Conservation (phyloP, 2,113 vertebrate genomes). For the Forbesichthys papilliferus region DNA sequence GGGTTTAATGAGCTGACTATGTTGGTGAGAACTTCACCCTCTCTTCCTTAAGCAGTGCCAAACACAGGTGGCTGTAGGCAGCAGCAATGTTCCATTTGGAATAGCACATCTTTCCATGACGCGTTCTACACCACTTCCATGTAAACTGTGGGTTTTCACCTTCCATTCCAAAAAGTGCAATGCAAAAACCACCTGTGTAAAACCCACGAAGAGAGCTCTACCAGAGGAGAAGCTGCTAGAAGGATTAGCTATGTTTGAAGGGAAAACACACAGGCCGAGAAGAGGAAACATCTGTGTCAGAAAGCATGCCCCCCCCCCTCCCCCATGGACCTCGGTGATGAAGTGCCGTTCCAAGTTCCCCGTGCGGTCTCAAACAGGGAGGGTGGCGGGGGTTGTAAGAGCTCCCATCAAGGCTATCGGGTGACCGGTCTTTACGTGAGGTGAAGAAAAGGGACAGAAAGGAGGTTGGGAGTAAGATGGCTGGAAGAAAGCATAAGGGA, state of each 20-base stretch:
- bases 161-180: conserved; percentile 28
- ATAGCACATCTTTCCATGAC: conserved; percentile 33
- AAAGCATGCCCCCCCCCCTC: conserved; percentile 41
- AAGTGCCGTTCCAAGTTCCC: conserved; percentile 1
- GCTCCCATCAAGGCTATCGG: conserved; percentile 62
- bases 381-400: conserved; percentile 24
- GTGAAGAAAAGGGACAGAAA: background rate
- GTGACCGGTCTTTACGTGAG: conserved; percentile 47
- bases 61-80: background rate
- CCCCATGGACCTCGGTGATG: background rate
- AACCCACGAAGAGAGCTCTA: conserved; percentile 18
- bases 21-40: conserved; percentile 29
- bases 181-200: conserved; percentile 50
- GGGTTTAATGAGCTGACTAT: conserved; percentile 50
- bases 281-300: conserved; percentile 63
- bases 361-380: conserved; percentile 49
- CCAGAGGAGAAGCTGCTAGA: conserved; percentile 25
- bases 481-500: background rate
- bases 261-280: conserved; percentile 50
- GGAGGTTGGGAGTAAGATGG: background rate
- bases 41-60: background rate
- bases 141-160: too few species aligned
- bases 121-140: conserved; percentile 29
- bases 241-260: conserved; percentile 46
- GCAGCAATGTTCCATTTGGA: conserved; percentile 44